Conservation (phyloP, 2,797 vertebrate species). For the Emys orbicularis region DNA sequence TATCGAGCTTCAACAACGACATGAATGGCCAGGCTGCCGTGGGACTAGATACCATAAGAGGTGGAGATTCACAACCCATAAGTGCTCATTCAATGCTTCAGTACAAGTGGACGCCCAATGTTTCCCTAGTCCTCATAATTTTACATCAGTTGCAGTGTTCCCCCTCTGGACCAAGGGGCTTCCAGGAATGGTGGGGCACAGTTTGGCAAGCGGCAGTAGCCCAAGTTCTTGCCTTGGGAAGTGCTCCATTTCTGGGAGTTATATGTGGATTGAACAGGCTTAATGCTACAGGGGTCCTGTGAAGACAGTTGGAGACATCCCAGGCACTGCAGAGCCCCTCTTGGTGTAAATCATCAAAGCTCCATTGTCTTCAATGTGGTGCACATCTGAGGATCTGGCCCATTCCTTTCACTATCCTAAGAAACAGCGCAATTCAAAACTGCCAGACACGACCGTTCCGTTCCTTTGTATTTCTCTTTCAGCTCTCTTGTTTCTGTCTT, state of each 20-base stretch:
- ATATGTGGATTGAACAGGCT: conserved; percentile 1
- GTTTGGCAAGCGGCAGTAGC: background rate
- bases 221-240: background rate
- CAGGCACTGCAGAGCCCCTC: no score
- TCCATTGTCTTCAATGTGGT: no score
- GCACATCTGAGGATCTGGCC: fast-evolving
- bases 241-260: background rate
- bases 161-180: background rate
- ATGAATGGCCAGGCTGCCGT: fast-evolving
- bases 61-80: background rate
- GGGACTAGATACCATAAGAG: background rate
- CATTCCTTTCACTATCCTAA: background rate
- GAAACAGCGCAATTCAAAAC: background rate
- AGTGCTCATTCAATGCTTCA: background rate
- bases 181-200: background rate
- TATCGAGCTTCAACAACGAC: background rate
- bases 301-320: background rate
- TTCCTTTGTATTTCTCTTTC: background rate
- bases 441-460: background rate
- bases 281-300: background rate
- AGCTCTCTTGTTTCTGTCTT: background rate
- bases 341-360: no score
- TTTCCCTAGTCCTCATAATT: background rate
- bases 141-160: fast-evolving
- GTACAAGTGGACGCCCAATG: background rate